These are phyloP conservation scores for Homarus americanus DNA, from an alignment of 1,140 invertebrate species.

Conservation along the genomic window DNA sequence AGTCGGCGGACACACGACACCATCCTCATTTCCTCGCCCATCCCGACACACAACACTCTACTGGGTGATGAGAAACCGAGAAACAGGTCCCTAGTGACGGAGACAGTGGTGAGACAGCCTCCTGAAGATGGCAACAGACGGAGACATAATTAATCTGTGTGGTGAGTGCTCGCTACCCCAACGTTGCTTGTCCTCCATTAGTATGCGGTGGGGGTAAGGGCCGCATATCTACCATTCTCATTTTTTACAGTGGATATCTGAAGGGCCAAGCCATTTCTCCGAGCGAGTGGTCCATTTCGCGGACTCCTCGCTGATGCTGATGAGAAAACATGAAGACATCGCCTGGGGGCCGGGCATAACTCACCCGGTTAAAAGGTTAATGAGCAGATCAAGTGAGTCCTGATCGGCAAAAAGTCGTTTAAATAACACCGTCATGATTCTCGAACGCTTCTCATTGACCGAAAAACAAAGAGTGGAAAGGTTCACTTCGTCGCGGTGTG, in stretches of 20 bases:
- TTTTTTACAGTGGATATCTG: constrained; percentile 59
- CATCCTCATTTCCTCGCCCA: background rate
- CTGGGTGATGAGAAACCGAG: too few species aligned
- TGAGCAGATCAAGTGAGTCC: constrained; percentile 6
- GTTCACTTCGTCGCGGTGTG: background rate
- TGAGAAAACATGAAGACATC: background rate
- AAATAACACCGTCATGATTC: constrained; percentile 4
- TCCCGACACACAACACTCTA: background rate
- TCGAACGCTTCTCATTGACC: constrained; percentile 8
- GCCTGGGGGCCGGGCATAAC: background rate
- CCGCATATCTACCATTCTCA: constrained; percentile 68
- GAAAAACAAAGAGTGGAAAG: constrained; percentile 20
- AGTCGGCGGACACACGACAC: background rate
- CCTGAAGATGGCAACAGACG: background rate
- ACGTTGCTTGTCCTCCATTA: constrained; percentile 57
- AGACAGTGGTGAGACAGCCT: background rate
- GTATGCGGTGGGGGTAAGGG: constrained; percentile 60
- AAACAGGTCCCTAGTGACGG: background rate
- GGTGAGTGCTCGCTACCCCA: background rate
- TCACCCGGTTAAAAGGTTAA: constrained; percentile 24
- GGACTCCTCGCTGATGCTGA: constrained; percentile 4
- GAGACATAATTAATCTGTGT: background rate
- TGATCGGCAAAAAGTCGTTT: background rate
- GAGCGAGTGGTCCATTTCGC: constrained; percentile 45
- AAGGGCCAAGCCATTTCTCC: constrained; percentile 54